Percentiles rank a stretch among this genome's conserved stretches.
phyloP scores from a whole-genome alignment of 2,797 vertebrate species.

The Kryptopterus vitreolus region DNA sequence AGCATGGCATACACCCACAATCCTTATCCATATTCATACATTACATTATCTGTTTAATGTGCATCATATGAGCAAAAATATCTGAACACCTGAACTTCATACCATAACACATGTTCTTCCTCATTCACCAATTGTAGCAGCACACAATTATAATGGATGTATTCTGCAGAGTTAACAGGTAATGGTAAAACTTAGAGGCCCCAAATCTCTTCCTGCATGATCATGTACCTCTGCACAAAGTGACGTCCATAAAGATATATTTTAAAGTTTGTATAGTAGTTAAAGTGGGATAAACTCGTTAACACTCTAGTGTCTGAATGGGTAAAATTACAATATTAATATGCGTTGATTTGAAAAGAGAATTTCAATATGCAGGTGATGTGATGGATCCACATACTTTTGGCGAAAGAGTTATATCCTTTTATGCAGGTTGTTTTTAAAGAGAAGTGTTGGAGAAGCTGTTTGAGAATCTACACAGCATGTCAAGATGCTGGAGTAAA shows the following conservation, averaged over 20 bases:
- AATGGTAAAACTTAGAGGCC: not conserved
- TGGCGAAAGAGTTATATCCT: too few species aligned
- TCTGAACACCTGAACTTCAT: not conserved
- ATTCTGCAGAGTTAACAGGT: too few species aligned
- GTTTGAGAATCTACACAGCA: not conserved
- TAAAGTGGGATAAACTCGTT: too few species aligned
- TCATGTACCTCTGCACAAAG: not conserved
- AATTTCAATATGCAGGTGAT: too few species aligned
- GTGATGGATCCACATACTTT: too few species aligned
- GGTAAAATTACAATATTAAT: not conserved
- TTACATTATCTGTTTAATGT: not conserved
- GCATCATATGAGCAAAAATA: not conserved
- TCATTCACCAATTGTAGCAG: not conserved
- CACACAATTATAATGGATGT: not conserved
- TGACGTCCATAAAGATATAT: not conserved
- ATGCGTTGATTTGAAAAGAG: too few species aligned
- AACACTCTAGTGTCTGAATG: not conserved
- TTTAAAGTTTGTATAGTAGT: too few species aligned
- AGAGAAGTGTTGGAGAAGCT: not conserved
- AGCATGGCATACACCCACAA: not conserved
- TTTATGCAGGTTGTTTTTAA: too few species aligned
- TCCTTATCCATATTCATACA: not conserved
- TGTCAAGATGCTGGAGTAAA: not conserved
- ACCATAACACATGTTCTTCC: not conserved
- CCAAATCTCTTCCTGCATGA: not conserved